Base-by-base conservation (phyloP, 2,797 vertebrate genomes). In the Sebastolobus alascanus region DNA sequence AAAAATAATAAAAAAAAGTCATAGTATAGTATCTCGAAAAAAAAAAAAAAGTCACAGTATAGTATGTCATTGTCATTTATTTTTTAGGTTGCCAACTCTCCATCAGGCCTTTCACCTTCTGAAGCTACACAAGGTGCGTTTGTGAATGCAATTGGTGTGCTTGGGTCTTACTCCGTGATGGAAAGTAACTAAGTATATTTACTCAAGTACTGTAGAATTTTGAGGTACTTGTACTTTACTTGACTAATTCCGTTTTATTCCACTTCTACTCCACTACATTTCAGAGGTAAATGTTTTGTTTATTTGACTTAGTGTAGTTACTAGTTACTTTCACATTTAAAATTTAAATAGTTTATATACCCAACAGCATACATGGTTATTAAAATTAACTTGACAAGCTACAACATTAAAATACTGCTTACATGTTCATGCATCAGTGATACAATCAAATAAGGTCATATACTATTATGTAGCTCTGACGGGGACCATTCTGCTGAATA, bases 51-150 rank as follows among this genome's bases (percentile, higher is more conserved):
- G 43, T 46, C 43, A 46, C 6, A 46, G 43, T 46, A 46, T 46
- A 46, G 43, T 46, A 46, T 46, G 43, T 18, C 16, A 46, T 60
- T 75, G 12, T 68, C 1, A 10, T 58, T 3, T 31, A 3, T 83
- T 63, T 73, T 75, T 2, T n/a, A 95, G 94, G 78, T 71, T 75
- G 68, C 52, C 64, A 73, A n/a, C 66, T 67, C 73, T 31, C 58
- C 68, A 6, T 55, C 83, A 31, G 64, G 38, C 65, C 37, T 27
- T 31, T 46, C 67, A 25, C 5, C 85, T 14, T 16, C 71, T 64
- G 59, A 74, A 46, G 78, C 65, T 37, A 35, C 67, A 66, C 80
- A 60, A 90, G 89, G 92, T 93, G 22, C 6, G 88, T 88, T 56
- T 71, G 12, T 63, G 16, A 58, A 25, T 73, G 14, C 35, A 60